Evolutionary conservation across 2,113 vertebrate genomes (phyloP), one percentile per base, ranked within the genome.

Genomic region (Anarhynchus alexandrinus): DNA sequence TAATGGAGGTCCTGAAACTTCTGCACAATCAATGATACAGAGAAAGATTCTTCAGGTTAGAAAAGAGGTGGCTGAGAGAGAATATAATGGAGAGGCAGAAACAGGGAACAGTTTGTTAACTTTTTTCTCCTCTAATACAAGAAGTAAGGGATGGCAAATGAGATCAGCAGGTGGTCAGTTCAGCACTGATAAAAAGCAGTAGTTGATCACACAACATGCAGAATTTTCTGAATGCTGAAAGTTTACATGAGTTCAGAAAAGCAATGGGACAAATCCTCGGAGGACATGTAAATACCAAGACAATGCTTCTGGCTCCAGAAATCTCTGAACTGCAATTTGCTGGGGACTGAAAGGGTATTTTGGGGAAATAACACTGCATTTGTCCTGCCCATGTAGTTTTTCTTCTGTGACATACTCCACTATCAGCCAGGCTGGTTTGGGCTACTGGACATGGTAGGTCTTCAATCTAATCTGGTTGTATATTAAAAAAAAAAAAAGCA

Each of bases 351-450:
- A 61, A 20, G 16, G 15, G 3, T 40, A 8, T 55, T 20, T 82
- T 38, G 3, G 26, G 32, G 17, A 84, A 69, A 66, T 57, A 61
- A 66, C 21, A 12, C 4, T 27, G 1, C 6, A 5, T 85, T 61
- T 82, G 8, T 72, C 43, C 49, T 61, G 61, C 23, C 3, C 8
- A 1, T 30, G 8, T 27, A 26, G 10, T 12, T 36, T 14, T 34
- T 52, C 2, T 69, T 66, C 32, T 59, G 32, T 71, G 26, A 30
- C 0, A 0, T 42, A 23, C 13, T 64, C 17, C 6, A 3, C 26
- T 40, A 0, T 58, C 78, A 77, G 14, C 29, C 38, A 47, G 45
- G 7, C 11, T 61, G 55, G 26, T 26, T 9, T 66, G 45, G 32
- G 52, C 62, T 82, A 16, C 52, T 34, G 70, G 38, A 14, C 22